Base-by-base conservation (phyloP, 2,797 vertebrate species). In the Buphagus erythrorhynchus region DNA sequence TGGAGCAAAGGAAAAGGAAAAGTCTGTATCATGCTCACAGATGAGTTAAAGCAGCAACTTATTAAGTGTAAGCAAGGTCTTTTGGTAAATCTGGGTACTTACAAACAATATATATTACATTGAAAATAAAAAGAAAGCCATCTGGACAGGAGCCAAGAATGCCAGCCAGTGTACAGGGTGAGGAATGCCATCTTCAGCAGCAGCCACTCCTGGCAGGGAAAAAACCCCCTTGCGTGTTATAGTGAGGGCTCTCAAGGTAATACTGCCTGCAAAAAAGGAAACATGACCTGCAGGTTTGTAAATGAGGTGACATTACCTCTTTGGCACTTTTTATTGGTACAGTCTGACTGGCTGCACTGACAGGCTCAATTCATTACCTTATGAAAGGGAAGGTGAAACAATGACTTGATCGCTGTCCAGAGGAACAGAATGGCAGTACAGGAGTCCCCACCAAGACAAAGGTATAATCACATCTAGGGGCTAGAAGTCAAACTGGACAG, bases 341-440 rank as follows among this genome's bases (percentile, higher is more conserved):
- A 82, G 74, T 66, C 74, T 86, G 55, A 48, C 77, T 66, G 84
- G 59, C 58, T 94, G 21, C 63, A 43, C 66, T 66, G 74, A 82
- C 63, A 76, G 66, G 58, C 29, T 89, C 78, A 18, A 54, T 92
- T 87, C 55, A 67, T 92, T 67, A 87, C 31, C 26, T 57, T 57
- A 28, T 28, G 45, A 89, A 91, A 91, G 36, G 31, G 51, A 92
- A 94, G 71, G 89, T 79, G 91, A 87, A 93, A 63, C 74, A 96
- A 85, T 57, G 28, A 93, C 67, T 91, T 76, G 74, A 55, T 79
- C 4, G 4, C 45, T 85, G 59, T 76, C 63, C 77, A 87, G 59
- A 87, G 73, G n/a, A 82, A 76, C 3, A 71, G 77, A 78, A 79
- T 79, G 40, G 26, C 84, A 79, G 69, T 15, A 81, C 38, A 62